phyloP scores from a whole-genome alignment of 2,113 vertebrate genomes.

The Helogale parvula region DNA sequence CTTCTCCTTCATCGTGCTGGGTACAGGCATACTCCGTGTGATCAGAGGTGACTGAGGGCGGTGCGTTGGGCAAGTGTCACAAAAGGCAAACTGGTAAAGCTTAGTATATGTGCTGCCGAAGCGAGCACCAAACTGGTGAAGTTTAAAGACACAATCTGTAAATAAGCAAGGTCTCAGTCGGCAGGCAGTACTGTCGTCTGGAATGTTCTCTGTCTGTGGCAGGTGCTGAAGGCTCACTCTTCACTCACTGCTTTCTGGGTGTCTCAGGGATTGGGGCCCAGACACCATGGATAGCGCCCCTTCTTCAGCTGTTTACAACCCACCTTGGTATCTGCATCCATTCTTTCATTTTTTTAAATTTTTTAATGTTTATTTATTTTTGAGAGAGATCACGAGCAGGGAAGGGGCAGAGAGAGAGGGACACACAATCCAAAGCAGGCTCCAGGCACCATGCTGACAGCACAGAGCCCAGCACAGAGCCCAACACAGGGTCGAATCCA shows the following conservation, averaged over 20 bases:
- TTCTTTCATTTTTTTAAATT: background rate
- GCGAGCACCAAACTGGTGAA: background rate
- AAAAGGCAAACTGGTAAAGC: background rate
- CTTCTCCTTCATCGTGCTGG: background rate
- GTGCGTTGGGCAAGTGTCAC: fast-evolving
- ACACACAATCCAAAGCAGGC: too few species aligned
- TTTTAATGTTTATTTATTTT: too few species aligned
- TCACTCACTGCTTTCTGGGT: background rate
- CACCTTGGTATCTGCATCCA: background rate
- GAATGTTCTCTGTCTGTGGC: background rate
- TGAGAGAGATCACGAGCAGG: too few species aligned
- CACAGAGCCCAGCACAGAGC: too few species aligned
- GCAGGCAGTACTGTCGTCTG: background rate
- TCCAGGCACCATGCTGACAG: too few species aligned
- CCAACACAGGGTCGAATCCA: too few species aligned
- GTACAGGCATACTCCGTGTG: background rate
- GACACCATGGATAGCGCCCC: fast-evolving
- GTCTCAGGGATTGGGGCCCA: background rate
- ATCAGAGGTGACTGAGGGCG: fast-evolving
- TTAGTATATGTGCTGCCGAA: too few species aligned
- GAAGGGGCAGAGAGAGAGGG: too few species aligned
- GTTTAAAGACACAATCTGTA: background rate
- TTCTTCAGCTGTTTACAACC: background rate
- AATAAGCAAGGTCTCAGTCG: background rate
- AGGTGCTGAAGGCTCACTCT: background rate